Conservation (phyloP, 2,888 invertebrate species). For the Leptogaster cylindrica region DNA sequence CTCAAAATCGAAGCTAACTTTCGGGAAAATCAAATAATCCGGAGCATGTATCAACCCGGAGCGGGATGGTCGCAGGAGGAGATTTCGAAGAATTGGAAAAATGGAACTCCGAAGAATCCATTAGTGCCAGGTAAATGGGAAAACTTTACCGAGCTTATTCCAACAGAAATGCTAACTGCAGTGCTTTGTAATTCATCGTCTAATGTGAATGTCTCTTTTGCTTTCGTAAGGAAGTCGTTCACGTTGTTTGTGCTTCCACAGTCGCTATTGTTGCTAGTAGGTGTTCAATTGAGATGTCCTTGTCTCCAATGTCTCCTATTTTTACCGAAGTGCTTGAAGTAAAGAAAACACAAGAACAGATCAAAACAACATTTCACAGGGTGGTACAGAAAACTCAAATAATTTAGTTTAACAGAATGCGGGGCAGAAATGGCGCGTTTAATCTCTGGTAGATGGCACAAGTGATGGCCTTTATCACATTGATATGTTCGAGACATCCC, state of each 20-base stretch:
- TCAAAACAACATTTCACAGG: too few relatives aligned
- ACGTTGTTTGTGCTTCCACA: too few relatives aligned
- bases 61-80: slow-evolving; percentile 62
- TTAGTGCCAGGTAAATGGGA: slow-evolving; percentile 54
- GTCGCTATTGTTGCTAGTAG: not conserved
- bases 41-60: slow-evolving; percentile 61
- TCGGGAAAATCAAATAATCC: slow-evolving; percentile 60
- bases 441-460: too few relatives aligned
- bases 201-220: not conserved
- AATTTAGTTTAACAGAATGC: too few relatives aligned
- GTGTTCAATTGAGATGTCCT: not conserved
- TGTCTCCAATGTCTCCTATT: not conserved
- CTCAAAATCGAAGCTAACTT: slow-evolving; percentile 61
- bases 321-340: too few relatives aligned
- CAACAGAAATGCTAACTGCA: not conserved
- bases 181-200: not conserved
- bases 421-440: too few relatives aligned
- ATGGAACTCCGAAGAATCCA: slow-evolving; percentile 59
- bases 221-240: too few relatives aligned
- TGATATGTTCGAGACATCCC: too few relatives aligned
- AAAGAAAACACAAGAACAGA: too few relatives aligned
- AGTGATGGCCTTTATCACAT: too few relatives aligned
- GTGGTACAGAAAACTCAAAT: too few relatives aligned
- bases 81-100: slow-evolving; percentile 61
- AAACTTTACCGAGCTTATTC: not conserved